Evolutionary conservation across 2,113 vertebrate species (phyloP).

Genomic region (Porphyrio hochstetteri): DNA sequence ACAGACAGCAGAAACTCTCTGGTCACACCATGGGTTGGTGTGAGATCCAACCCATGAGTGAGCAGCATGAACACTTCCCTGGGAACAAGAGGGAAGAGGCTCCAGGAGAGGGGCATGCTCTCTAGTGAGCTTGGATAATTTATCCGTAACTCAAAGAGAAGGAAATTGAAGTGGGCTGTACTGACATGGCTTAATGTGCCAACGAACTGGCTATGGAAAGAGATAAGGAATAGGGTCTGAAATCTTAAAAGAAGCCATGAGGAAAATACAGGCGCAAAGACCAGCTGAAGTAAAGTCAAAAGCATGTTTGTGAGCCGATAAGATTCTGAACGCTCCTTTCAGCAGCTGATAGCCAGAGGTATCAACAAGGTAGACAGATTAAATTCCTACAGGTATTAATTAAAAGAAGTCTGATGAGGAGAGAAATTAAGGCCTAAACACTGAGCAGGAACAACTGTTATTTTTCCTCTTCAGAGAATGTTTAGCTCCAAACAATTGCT

Average conservation of each 20-base stretch:
- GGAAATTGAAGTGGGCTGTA: neutral
- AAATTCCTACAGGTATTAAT: constrained; percentile 66
- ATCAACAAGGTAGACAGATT: constrained; percentile 53
- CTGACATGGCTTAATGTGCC: neutral
- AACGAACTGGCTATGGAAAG: neutral
- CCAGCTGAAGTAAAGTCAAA: neutral
- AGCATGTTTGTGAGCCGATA: constrained; percentile 3
- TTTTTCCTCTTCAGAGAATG: constrained; percentile 1
- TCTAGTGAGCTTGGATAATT: neutral
- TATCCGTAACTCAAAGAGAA: neutral
- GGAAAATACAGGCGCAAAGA: neutral
- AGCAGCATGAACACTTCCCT: neutral
- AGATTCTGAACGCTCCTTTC: constrained; percentile 1
- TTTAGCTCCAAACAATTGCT: neutral
- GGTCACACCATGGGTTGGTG: neutral
- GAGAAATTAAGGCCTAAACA: constrained; percentile 35
- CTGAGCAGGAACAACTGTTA: neutral
- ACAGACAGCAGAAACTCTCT: neutral
- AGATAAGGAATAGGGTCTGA: constrained; percentile 15
- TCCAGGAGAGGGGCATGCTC: neutral
- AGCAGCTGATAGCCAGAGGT: constrained; percentile 56
- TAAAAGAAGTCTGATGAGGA: constrained; percentile 46
- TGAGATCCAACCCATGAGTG: rapidly evolving
- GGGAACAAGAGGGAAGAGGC: neutral
- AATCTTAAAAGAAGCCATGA: constrained; percentile 33